Evolutionary conservation across 2,888 invertebrate genomes (phyloP).

Genomic region (Pediacus dermestoides): DNA sequence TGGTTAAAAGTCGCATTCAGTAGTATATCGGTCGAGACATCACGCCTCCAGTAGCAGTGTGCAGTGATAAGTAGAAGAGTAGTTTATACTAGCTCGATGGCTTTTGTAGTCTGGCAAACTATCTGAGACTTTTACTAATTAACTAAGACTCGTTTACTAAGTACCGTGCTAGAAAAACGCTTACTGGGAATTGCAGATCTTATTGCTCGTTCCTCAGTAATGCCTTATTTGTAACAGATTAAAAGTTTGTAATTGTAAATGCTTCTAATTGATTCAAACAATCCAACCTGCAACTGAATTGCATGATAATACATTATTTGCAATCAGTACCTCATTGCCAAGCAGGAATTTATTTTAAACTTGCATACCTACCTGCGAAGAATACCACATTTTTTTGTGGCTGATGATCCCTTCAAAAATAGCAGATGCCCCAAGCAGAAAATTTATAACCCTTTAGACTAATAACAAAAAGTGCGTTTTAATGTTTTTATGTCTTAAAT

Average conservation of each 20-base stretch:
- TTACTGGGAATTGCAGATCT: conserved; percentile 36
- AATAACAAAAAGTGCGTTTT: conserved; percentile 30
- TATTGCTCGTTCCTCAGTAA: conserved; percentile 29
- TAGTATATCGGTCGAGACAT: conserved; percentile 36
- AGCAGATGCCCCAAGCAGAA: conserved; percentile 19
- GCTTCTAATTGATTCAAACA: conserved; percentile 36
- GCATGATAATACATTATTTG: conserved; percentile 20
- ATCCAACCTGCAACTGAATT: conserved; percentile 23
- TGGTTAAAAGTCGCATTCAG: too few species aligned
- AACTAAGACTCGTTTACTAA: conserved; percentile 37
- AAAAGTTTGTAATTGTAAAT: conserved; percentile 42
- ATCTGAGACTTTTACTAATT: conserved; percentile 40
- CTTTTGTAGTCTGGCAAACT: conserved; percentile 29
- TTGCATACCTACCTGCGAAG: too few species aligned
- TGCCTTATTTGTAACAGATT: conserved; percentile 42
- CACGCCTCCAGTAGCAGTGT: conserved; percentile 31
- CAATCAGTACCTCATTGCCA: too few species aligned
- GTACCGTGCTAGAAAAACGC: conserved; percentile 39
- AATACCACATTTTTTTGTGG: too few species aligned
- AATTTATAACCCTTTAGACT: conserved; percentile 34
- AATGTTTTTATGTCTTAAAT: conserved; percentile 28
- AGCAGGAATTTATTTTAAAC: too few species aligned
- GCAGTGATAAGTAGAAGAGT: conserved; percentile 18
- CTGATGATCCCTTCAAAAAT: too few species aligned
- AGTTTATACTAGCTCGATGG: conserved; percentile 28